Base-by-base conservation (phyloP, 2,888 invertebrate species). In the Drosophila putrida region DNA sequence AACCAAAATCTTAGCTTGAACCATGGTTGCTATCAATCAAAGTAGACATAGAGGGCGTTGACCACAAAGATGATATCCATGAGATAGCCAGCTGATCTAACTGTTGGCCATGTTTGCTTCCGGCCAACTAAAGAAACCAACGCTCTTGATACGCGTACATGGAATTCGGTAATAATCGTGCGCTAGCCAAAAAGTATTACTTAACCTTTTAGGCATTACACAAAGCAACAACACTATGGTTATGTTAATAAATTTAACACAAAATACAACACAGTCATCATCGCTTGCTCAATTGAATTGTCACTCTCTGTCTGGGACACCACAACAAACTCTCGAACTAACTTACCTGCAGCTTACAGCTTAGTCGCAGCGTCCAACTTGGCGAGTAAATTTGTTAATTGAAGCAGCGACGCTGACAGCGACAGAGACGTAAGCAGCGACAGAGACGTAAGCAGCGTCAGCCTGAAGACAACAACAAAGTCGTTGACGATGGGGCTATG, bases 11-110 rank as follows among this genome's bases (percentile, higher is more conserved):
- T 68, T 20, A 53, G 41, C 27, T 33, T 61, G 31, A 54, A 41
- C 55, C 53, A 57, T 38, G 71, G 54, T 69, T 69, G 68, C 83
- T 75, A 88, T 83, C 88, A 83, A 83, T 88, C 82, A 88, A 72
- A 86, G 54, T 71, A 47, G 9, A 6, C 13, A 46, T 59, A 49
- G 51, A 62, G 65, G 69, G 41, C 62, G 62, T 71, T 58, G 71
- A 79, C 61, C 82, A 65, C 41, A 27, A 43, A 66, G 49, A 49
- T 46, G 27, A 39, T 39, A 58, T 67, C 44, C 43, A 44, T 15
- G 54, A 54, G 59, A 62, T 64, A 66, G 55, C 53, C 53, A 71
- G 71, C 61, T 60, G 47, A 49, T 44, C 53, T 41, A 51, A 6
- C 35, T 36, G 9, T 41, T 38, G n/a, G 8, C 39, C 33, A 33